Evolutionary conservation across 2,113 vertebrate species (phyloP).

Genomic region (Trematomus loennbergii): DNA sequence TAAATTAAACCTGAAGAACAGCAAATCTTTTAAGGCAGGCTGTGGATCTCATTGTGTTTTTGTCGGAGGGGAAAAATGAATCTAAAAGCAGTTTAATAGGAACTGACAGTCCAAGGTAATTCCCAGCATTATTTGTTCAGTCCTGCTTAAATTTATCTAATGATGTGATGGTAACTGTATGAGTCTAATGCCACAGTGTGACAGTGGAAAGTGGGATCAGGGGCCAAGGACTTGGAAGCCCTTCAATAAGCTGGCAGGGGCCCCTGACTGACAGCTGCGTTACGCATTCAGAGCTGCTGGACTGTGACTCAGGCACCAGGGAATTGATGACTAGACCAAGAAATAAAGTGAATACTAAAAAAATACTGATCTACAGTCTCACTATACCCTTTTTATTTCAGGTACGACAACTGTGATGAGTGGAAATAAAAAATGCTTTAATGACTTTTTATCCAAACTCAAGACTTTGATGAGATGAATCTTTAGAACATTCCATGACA

Average conservation of each 20-base stretch:
- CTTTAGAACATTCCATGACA: no score
- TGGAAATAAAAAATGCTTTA: no score
- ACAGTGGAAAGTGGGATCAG: constrained; percentile 39
- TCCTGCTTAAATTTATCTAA: constrained; percentile 12
- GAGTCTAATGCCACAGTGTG: constrained; percentile 5
- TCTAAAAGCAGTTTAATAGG: background rate
- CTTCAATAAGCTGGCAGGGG: constrained; percentile 77
- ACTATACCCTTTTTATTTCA: no score
- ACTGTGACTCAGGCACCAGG: constrained; percentile 47
- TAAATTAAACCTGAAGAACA: constrained; percentile 49
- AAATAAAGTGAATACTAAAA: constrained; percentile 52
- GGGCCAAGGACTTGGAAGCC: constrained; percentile 64
- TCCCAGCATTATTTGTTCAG: constrained; percentile 13
- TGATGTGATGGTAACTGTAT: constrained; percentile 27
- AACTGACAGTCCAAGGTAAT: background rate
- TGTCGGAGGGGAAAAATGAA: background rate
- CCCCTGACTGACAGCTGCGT: constrained; percentile 80
- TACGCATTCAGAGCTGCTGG: constrained; percentile 71
- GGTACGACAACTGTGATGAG: no score
- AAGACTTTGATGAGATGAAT: no score
- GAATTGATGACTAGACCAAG: constrained; percentile 32
- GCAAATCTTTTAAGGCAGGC: constrained; percentile 17
- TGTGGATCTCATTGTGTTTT: constrained; percentile 9
- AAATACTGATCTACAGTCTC: no score
- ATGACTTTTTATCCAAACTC: no score